phyloP scores from a whole-genome alignment of 1,140 invertebrate genomes.

The Papilio helenus region DNA sequence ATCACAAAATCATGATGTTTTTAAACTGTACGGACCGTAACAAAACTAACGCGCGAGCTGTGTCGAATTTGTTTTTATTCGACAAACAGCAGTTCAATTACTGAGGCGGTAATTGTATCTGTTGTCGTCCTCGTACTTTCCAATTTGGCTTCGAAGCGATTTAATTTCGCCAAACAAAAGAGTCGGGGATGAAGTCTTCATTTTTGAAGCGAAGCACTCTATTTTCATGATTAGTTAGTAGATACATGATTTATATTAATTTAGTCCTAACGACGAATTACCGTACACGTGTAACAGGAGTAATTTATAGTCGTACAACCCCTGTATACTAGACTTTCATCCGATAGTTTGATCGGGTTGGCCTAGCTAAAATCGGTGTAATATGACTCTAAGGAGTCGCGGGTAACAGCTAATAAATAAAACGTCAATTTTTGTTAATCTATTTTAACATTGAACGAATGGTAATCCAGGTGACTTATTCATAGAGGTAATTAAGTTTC shows the following conservation, averaged over 20 bases:
- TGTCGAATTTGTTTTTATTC: slow-evolving; percentile 39
- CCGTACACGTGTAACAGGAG: too few species aligned
- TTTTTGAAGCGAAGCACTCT: slow-evolving; percentile 50
- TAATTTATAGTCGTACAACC: too few species aligned
- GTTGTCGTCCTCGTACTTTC: slow-evolving; percentile 57
- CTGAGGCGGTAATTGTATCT: slow-evolving; percentile 33
- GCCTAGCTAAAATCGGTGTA: too few species aligned
- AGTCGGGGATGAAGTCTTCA: slow-evolving; percentile 52
- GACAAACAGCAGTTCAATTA: slow-evolving; percentile 38
- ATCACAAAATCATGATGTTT: background rate
- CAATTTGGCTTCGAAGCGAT: slow-evolving; percentile 68
- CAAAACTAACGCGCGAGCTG: background rate
- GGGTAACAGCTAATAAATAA: too few species aligned
- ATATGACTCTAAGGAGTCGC: too few species aligned
- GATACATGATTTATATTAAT: too few species aligned
- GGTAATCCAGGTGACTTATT: slow-evolving; percentile 27
- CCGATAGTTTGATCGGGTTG: too few species aligned
- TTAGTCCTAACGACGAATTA: too few species aligned
- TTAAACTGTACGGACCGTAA: slow-evolving; percentile 7
- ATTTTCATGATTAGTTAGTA: slow-evolving; percentile 19
- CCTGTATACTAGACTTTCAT: too few species aligned
- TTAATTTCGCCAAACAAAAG: slow-evolving; percentile 74
- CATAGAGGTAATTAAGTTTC: slow-evolving; percentile 25
- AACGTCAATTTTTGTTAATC: background rate
- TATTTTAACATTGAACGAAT: slow-evolving; percentile 14